Base-by-base conservation (phyloP, 2,888 invertebrate species). In the Mesochorus sp. region DNA sequence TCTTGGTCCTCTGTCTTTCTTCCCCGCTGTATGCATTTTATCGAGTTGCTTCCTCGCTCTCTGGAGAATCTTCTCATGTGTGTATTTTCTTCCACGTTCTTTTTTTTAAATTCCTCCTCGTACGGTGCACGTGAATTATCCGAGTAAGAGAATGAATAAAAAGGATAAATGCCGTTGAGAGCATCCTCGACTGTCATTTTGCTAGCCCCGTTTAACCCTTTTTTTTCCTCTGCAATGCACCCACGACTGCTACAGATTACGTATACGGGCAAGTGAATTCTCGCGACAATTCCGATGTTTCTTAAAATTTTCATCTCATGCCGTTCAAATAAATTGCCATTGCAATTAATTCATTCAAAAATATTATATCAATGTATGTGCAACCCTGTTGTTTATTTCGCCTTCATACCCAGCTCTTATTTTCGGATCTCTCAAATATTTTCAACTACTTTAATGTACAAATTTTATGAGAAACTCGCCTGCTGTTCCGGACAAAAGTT, bases 381-480 rank as follows among this genome's bases (percentile, higher is more conserved):
- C 3, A 39, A 39, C 1, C 6, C 39, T 8, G 2, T 2, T 39
- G n/a, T 39, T 2, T 39, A 26, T 72, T 47, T 47, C 10, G 17
- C 31, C 24, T 28, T 14, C 8, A 14, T 47, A 14, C 26, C 62
- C 47, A 55, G 55, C 31, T 4, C 21, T 17, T 8, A 53, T n/a
- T 17, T 31, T 14, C 2, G 28, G 39, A 39, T 12, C n/a, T n/a
- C n/a, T n/a, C n/a, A n/a, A n/a, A n/a, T n/a, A n/a, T n/a, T n/a
- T n/a, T n/a, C n/a, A 53, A 3, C 1, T 8, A 66, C 44, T 14
- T 66, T 10, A 42, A 24, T 51, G 19, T 47, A 70, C 73, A 80
- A 77, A 73, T 61, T 70, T 75, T 73, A n/a, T n/a, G 78, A 66
- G 82, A 85, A 85, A 76, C 53, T 12, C 28, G 42, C 51, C 55